phyloP scores from a whole-genome alignment of 2,797 vertebrate species.

The Poliocrania exsul region DNA sequence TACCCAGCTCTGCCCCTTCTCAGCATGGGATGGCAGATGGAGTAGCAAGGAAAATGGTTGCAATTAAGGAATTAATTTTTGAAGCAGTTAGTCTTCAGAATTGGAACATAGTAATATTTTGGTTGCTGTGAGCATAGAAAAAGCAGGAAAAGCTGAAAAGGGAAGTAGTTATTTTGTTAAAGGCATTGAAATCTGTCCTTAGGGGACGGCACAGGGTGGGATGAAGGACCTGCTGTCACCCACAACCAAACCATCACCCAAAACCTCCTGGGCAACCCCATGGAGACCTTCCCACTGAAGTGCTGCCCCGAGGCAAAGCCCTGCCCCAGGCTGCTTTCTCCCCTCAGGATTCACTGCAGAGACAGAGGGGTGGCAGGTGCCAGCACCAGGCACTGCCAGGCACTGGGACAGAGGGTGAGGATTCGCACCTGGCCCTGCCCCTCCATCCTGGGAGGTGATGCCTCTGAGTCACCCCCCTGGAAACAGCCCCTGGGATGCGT shows the following conservation, averaged over 20 bases:
- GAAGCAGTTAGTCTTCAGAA: neutral
- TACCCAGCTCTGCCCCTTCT: neutral
- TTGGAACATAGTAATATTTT: neutral
- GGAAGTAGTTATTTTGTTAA: neutral
- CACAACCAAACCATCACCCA: neutral
- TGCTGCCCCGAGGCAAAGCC: fast-evolving
- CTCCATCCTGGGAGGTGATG: fast-evolving
- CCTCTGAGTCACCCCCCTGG: neutral
- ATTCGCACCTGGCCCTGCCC: neutral
- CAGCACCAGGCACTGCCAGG: neutral
- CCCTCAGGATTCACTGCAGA: neutral
- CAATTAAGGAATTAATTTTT: neutral
- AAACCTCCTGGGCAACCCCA: neutral
- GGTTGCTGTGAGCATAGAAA: neutral
- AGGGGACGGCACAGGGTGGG: neutral
- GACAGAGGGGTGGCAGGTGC: fast-evolving
- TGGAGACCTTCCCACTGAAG: neutral
- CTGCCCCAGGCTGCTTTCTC: neutral
- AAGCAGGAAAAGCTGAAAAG: neutral
- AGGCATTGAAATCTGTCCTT: neutral
- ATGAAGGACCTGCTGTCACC: neutral
- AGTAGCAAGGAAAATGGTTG: neutral
- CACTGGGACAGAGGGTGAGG: fast-evolving
- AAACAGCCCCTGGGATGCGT: neutral
- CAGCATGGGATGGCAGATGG: neutral